Evolutionary conservation across 2,797 vertebrate species (phyloP).

Genomic region (Streptopelia turtur): DNA sequence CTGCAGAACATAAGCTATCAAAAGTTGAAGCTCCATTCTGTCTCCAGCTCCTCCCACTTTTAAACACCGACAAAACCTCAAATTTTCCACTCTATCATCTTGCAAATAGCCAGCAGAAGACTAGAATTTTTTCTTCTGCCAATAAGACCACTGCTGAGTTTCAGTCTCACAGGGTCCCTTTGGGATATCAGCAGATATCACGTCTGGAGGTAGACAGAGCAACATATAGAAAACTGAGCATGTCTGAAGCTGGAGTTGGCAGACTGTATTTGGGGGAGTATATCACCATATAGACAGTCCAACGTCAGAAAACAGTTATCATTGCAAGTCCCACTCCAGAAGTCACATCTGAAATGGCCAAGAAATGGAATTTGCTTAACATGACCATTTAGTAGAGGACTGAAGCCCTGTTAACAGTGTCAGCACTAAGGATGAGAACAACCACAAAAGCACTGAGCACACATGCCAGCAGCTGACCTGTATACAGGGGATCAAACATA

Average conservation of each 20-base stretch:
- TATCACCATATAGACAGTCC: not conserved
- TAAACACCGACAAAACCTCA: not conserved
- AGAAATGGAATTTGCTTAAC: not conserved
- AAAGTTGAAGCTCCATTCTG: slow-evolving; percentile 1
- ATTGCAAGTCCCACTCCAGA: not conserved
- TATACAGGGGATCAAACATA: not conserved
- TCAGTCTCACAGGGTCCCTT: not conserved
- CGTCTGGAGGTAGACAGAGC: not conserved
- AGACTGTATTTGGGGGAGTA: not conserved
- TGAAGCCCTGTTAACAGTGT: not conserved
- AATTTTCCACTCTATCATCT: not conserved
- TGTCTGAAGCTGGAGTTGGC: not conserved
- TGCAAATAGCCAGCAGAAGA: not conserved
- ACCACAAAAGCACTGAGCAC: not conserved
- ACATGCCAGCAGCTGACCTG: not conserved
- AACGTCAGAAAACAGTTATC: not conserved
- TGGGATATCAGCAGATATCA: not conserved
- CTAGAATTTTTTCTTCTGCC: not conserved
- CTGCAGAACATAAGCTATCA: slow-evolving; percentile 19
- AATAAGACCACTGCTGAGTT: not conserved
- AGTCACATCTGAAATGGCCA: not conserved
- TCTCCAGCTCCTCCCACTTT: not conserved
- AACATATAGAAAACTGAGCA: not conserved
- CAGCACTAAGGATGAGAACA: not conserved
- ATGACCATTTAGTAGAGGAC: not conserved